phyloP scores from a whole-genome alignment of 1,140 invertebrate genomes.

The Whitmania pigra region DNA sequence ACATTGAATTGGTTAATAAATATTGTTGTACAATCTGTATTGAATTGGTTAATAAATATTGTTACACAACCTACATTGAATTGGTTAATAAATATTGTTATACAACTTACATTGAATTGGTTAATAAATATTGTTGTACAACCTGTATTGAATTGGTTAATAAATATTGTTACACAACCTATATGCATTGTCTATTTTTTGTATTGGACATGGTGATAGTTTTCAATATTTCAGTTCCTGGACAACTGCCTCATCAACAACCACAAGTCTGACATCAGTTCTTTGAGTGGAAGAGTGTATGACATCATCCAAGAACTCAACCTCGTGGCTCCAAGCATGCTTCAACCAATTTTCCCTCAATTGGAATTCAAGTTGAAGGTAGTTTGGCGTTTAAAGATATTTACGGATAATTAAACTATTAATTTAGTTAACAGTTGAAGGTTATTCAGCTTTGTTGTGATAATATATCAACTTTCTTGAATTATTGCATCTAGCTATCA shows the following conservation, averaged over 20 bases:
- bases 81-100: slow-evolving; percentile 53
- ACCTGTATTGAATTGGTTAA: slow-evolving; percentile 81
- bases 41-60: slow-evolving; percentile 59
- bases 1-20: slow-evolving; percentile 71
- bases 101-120: slow-evolving; percentile 84
- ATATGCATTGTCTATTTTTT: slow-evolving; percentile 1
- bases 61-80: slow-evolving; percentile 84
- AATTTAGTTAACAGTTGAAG: too few species aligned
- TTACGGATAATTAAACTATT: too few species aligned
- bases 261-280: slow-evolving; percentile 53
- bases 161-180: slow-evolving; percentile 26
- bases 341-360: slow-evolving; percentile 78
- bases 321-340: slow-evolving; percentile 74
- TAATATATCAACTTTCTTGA: not conserved
- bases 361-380: slow-evolving; percentile 62
- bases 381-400: not conserved
- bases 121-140: slow-evolving; percentile 49
- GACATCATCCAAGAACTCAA: slow-evolving; percentile 93
- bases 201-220: slow-evolving; percentile 8
- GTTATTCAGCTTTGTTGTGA: not conserved
- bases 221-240: slow-evolving; percentile 60
- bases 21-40: slow-evolving; percentile 63
- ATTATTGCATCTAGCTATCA: not conserved
- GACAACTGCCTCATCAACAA: slow-evolving; percentile 76
- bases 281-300: slow-evolving; percentile 52